These are phyloP conservation scores for Centropyge bicolor DNA, from an alignment of 2,797 vertebrate species.

Conservation along the genomic window DNA sequence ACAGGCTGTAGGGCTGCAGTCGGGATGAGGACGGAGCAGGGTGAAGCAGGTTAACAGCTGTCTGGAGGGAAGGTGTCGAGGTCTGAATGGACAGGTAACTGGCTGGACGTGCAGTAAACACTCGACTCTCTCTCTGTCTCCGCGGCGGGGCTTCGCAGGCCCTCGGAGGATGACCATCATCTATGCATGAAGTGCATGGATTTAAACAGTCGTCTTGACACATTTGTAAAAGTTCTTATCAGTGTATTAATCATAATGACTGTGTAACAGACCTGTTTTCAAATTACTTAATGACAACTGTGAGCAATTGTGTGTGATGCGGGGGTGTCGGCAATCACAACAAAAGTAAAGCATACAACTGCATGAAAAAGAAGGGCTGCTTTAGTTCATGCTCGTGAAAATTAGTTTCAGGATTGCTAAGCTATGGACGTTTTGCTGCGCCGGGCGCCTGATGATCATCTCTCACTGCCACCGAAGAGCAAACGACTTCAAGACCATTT, in stretches of 20 bases:
- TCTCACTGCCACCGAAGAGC: constrained; percentile 51
- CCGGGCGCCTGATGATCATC: constrained; percentile 61
- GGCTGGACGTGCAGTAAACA: constrained; percentile 41
- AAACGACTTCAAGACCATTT: constrained; percentile 36
- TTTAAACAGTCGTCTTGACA: constrained; percentile 80
- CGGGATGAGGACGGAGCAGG: constrained; percentile 19
- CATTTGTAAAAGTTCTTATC: constrained; percentile 77
- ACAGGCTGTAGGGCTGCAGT: constrained; percentile 26
- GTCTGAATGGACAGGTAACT: constrained; percentile 43
- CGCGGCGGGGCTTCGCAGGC: constrained; percentile 34
- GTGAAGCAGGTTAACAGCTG: constrained; percentile 47
- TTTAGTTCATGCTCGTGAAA: constrained; percentile 67
- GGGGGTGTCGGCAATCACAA: constrained; percentile 50
- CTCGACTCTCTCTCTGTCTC: constrained; percentile 45
- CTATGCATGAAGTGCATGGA: constrained; percentile 90
- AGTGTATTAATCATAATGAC: constrained; percentile 74
- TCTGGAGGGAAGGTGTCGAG: background rate
- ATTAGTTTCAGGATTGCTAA: constrained; percentile 51
- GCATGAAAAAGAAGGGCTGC: constrained; percentile 84
- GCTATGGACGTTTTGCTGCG: constrained; percentile 56
- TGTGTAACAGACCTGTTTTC: constrained; percentile 77
- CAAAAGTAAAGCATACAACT: constrained; percentile 62
- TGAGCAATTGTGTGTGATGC: constrained; percentile 71
- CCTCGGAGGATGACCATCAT: constrained; percentile 71
- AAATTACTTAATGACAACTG: constrained; percentile 77